Evolutionary conservation across 2,888 invertebrate species (phyloP).

Genomic region (Autographa pulchrina): DNA sequence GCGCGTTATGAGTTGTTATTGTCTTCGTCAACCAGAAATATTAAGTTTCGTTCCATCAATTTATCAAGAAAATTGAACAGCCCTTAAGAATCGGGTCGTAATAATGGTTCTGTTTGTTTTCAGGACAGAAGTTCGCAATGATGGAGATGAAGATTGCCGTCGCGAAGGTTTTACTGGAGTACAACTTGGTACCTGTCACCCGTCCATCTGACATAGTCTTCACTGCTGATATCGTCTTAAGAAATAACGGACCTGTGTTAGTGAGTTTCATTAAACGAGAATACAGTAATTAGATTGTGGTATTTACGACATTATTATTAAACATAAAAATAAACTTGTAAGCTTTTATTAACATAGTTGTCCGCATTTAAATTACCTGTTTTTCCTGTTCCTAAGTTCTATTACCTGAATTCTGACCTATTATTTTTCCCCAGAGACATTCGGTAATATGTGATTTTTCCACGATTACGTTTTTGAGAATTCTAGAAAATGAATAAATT

Average conservation of each 20-base stretch:
- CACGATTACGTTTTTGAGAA: too few species aligned
- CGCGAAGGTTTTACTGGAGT: slow-evolving; percentile 85
- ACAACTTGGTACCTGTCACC: slow-evolving; percentile 82
- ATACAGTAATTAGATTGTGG: slow-evolving; percentile 2
- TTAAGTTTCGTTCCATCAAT: too few species aligned
- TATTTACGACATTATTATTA: not conserved
- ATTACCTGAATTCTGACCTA: too few species aligned
- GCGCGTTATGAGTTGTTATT: too few species aligned
- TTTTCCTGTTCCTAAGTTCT: too few species aligned
- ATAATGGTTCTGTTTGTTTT: slow-evolving; percentile 33
- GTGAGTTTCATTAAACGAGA: slow-evolving; percentile 72
- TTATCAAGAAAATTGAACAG: too few species aligned
- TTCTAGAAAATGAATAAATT: too few species aligned
- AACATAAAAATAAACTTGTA: not conserved
- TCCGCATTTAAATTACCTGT: too few species aligned
- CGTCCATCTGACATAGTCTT: slow-evolving; percentile 79
- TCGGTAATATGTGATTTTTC: too few species aligned
- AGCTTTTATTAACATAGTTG: not conserved
- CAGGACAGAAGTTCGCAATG: slow-evolving; percentile 91
- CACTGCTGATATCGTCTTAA: slow-evolving; percentile 78
- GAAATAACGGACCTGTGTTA: slow-evolving; percentile 76
- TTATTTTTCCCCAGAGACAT: too few species aligned
- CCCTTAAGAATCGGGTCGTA: too few species aligned
- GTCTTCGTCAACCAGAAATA: too few species aligned
- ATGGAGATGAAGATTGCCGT: slow-evolving; percentile 90